Percentiles rank a stretch among this genome's conserved stretches.
Conservation (phyloP, 2,797 vertebrate species). For the Xenops minutus region DNA sequence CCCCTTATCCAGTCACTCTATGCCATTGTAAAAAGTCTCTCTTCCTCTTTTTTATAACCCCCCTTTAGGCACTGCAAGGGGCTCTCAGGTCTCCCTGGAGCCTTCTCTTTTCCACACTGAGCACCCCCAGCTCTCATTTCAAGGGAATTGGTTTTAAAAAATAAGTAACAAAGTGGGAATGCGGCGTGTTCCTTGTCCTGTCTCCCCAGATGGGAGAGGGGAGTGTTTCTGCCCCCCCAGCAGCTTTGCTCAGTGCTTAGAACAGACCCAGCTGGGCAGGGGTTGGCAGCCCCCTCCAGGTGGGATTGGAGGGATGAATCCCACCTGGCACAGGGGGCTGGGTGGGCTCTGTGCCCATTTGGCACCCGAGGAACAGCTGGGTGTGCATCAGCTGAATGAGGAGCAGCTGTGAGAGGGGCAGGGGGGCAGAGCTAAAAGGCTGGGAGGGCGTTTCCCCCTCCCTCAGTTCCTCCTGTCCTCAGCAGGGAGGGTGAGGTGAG, state of each 20-base stretch:
- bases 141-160: neutral
- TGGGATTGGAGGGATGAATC: neutral
- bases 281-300: neutral
- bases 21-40: neutral
- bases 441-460: rapidly evolving
- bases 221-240: neutral
- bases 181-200: neutral
- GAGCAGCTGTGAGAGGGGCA: neutral
- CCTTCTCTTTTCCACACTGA: neutral
- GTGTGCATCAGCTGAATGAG: neutral
- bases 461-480: rapidly evolving
- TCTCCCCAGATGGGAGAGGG: rapidly evolving
- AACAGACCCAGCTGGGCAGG: neutral
- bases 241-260: neutral
- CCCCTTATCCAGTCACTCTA: neutral
- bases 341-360: rapidly evolving
- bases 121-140: neutral
- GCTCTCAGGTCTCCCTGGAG: neutral
- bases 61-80: neutral
- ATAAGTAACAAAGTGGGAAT: rapidly evolving
- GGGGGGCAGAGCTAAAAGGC: neutral
- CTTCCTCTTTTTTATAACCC: neutral
- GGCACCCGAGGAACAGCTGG: neutral
- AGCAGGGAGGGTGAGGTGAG: rapidly evolving
- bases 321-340: neutral